Evolutionary conservation across 53 echinoderm and acorn worm genomes (phyloP).

Genomic region (Actinopyga echinites): DNA sequence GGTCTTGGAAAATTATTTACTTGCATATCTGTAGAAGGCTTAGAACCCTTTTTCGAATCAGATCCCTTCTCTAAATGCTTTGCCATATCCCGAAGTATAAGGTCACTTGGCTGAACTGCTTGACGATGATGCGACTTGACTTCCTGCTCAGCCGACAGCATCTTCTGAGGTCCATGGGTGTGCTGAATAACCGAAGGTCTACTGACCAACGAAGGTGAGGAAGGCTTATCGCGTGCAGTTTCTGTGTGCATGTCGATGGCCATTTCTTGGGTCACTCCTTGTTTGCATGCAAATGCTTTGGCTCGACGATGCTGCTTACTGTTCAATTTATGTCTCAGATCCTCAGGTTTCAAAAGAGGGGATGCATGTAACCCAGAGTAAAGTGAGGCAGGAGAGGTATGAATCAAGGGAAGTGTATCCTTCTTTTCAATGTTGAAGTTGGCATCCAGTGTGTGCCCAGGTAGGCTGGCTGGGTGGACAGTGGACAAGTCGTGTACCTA

Average conservation of each 20-base stretch:
- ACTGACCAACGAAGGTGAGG: background rate
- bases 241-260: background rate
- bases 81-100: constrained; percentile 70
- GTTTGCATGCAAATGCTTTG: background rate
- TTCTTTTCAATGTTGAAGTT: constrained; percentile 33
- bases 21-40: background rate
- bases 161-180: constrained; percentile 62
- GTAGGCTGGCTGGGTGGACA: constrained; percentile 23
- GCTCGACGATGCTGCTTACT: constrained; percentile 25
- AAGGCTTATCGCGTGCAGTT: background rate
- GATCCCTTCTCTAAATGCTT: constrained; percentile 42
- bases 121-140: background rate
- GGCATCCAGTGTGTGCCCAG: constrained; percentile 23
- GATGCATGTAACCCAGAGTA: background rate
- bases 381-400: background rate
- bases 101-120: constrained; percentile 79
- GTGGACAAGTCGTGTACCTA: constrained; percentile 5
- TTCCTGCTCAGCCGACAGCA: background rate
- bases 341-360: background rate
- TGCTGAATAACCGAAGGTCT: constrained; percentile 96
- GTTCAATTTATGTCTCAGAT: constrained; percentile 23
- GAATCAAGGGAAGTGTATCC: background rate
- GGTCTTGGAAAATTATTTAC: constrained; percentile 16
- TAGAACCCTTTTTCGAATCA: constrained; percentile 24
- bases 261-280: background rate